Evolutionary conservation across 2,888 invertebrate species (phyloP), one percentile per base, ranked within the genome.

Genomic region (Autographa gamma): DNA sequence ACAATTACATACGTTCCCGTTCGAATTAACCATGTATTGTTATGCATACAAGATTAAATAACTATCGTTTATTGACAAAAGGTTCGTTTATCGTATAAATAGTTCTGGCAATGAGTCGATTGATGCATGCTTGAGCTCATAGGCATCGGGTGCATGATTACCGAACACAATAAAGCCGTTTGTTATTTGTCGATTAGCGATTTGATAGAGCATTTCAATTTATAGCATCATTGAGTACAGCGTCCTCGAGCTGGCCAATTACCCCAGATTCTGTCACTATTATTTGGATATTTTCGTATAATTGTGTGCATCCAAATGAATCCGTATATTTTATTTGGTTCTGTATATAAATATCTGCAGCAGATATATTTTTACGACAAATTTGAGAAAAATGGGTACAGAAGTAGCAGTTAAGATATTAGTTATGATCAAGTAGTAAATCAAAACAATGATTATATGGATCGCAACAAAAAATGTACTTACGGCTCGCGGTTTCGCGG

Each of bases 171-270:
- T 91, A 89, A 87, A 87, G 85, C 83, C 88, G 86, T 91, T 92
- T 89, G 90, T 92, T 90, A 89, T 90, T 88, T 87, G 84, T 86
- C 88, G 92, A 93, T 93, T 90, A 92, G 89, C 90, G 89, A 88
- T 89, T 90, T 88, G 91, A 92, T 93, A 92, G 91, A 89, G 89
- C 90, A 90, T 88, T 92, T 91, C 91, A 93, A 94, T 94, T 94
- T 93, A 92, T 87, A 84, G 93, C 90, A 88, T 92, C 93, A 92
- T 92, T 93, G 92, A 90, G 86, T 89, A 86, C 87, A 66, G 74
- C 81, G 88, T 85, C 85, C 89, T 88, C 85, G 81, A 83, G 79
- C 84, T 85, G 88, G 84, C 88, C 89, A 89, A 91, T 93, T 93
- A 93, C 86, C 92, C 93, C 83, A 92, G 90, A 86, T 93, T 82